These are phyloP conservation scores for Wasmannia auropunctata DNA, from an alignment of 1,140 invertebrate genomes.

Conservation along the genomic window DNA sequence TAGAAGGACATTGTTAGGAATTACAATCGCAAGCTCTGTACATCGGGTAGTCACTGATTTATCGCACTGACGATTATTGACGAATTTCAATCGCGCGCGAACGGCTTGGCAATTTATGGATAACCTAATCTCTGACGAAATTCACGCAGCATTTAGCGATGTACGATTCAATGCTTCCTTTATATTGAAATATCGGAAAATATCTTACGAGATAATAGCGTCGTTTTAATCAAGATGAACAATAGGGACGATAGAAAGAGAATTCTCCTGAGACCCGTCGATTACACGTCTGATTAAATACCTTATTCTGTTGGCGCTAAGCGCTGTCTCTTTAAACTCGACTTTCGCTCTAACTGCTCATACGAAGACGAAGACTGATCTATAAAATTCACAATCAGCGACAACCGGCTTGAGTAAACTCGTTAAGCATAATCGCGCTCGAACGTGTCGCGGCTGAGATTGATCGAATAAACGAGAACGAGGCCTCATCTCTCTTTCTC, in stretches of 20 bases:
- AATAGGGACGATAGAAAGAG: not conserved
- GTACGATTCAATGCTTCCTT: not conserved
- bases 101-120: not conserved
- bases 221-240: not conserved
- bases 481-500: constrained; percentile 39
- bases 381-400: constrained; percentile 6
- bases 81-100: constrained; percentile 22
- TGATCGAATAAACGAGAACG: constrained; percentile 36
- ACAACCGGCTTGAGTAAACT: not conserved
- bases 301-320: not conserved
- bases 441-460: constrained; percentile 17
- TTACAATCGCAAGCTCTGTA: not conserved
- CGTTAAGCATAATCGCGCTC: constrained; percentile 19
- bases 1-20: constrained; percentile 56
- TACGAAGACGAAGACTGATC: not conserved
- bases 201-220: not conserved
- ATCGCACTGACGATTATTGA: constrained; percentile 9
- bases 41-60: constrained; percentile 7
- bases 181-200: not conserved
- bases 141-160: constrained; percentile 1
- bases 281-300: not conserved
- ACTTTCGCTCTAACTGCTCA: not conserved
- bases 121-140: not conserved
- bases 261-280: not conserved
- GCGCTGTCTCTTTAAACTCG: not conserved